Conservation (phyloP, 2,888 invertebrate species). For the Drosophila parthenogenetica region DNA sequence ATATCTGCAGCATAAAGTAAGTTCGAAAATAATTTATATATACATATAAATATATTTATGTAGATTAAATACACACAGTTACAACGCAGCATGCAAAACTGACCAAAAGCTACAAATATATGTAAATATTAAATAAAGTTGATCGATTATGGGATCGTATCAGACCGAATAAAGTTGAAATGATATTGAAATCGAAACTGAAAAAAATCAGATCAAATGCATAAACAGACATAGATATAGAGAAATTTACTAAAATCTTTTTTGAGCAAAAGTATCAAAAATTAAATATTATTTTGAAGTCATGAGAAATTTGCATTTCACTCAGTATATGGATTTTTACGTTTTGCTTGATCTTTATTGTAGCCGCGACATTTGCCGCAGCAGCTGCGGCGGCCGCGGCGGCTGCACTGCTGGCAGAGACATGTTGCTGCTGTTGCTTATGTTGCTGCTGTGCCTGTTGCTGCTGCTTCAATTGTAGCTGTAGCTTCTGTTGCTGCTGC, state of each 20-base stretch:
- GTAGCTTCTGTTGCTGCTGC: slow-evolving; percentile 82
- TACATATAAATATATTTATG: too few relatives aligned
- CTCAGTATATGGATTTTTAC: slow-evolving; percentile 76
- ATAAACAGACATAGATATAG: slow-evolving; percentile 68
- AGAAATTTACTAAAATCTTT: slow-evolving; percentile 38
- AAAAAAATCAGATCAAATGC: slow-evolving; percentile 65
- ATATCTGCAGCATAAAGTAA: slow-evolving; percentile 40
- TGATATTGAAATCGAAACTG: slow-evolving; percentile 56
- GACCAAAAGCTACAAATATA: slow-evolving; percentile 58
- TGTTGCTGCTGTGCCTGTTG: slow-evolving; percentile 76
- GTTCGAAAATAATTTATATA: slow-evolving; percentile 19
- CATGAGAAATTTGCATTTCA: slow-evolving; percentile 21
- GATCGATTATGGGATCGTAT: slow-evolving; percentile 25
- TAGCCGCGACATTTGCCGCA: slow-evolving; percentile 82
- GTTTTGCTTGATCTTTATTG: slow-evolving; percentile 84
- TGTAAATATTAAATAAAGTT: slow-evolving; percentile 45
- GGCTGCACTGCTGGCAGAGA: slow-evolving; percentile 79
- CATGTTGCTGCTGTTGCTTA: slow-evolving; percentile 83
- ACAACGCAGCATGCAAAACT: slow-evolving; percentile 77
- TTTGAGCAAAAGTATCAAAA: slow-evolving; percentile 35
- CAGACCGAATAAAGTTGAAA: slow-evolving; percentile 41
- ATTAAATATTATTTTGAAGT: slow-evolving; percentile 44
- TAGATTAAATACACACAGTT: slow-evolving; percentile 64
- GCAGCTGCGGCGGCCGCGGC: slow-evolving; percentile 81
- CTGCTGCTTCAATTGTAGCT: slow-evolving; percentile 83